Percentiles rank a stretch among this genome's conserved stretches.
These are phyloP conservation scores for Manduca sexta DNA, from an alignment of 1,140 invertebrate species.

Conservation along the genomic window DNA sequence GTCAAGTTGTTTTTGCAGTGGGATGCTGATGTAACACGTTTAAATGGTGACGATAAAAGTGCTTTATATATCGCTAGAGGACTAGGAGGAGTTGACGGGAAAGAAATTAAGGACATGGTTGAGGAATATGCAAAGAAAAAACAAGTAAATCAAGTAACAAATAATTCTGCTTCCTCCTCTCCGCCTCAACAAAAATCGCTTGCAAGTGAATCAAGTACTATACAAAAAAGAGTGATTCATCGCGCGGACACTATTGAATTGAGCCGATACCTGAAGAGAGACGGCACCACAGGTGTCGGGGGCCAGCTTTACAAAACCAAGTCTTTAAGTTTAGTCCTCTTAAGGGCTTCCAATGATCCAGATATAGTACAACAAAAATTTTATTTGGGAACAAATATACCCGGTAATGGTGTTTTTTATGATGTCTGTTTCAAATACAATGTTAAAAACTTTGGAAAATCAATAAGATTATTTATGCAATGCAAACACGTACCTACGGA, in stretches of 20 bases:
- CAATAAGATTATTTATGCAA: not conserved
- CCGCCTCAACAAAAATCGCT: no score
- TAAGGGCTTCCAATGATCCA: not conserved
- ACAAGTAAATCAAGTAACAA: not conserved
- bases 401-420: not conserved
- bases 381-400: slow-evolving; percentile 1
- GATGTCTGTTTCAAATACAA: not conserved
- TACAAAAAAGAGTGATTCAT: not conserved
- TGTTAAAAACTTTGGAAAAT: not conserved
- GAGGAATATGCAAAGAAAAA: not conserved
- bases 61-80: not conserved
- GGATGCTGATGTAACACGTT: not conserved
- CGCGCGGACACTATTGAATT: no score
- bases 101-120: not conserved
- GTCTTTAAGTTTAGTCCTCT: not conserved
- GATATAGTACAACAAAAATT: not conserved
- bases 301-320: slow-evolving; percentile 1
- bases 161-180: no score
- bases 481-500: no score
- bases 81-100: not conserved
- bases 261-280: not conserved
- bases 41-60: not conserved
- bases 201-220: not conserved
- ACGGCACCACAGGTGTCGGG: not conserved
- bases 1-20: not conserved